A percentile compares a stretch with the other conserved stretches of the same genome.
These are phyloP conservation scores for Petrolisthes manimaculis DNA, from an alignment of 2,888 invertebrate species.

Conservation along the genomic window DNA sequence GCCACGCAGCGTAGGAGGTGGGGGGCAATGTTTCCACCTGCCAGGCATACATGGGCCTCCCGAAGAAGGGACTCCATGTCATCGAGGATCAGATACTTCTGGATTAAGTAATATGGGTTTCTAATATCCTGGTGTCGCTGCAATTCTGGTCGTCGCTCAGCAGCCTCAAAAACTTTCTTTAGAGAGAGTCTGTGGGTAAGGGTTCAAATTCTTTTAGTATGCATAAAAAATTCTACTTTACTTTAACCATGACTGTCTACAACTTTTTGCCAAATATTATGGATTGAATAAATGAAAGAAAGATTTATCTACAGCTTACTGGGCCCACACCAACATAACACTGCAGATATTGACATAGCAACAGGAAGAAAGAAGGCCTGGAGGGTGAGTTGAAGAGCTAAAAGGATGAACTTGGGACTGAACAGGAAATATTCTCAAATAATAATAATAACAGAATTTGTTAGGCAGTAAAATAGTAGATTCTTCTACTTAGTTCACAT, in stretches of 20 bases:
- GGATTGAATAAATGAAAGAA: too few relatives aligned
- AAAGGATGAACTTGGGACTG: background rate
- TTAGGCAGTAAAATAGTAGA: too few relatives aligned
- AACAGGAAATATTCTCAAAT: background rate
- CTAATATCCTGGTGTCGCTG: slow-evolving; percentile 74
- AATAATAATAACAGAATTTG: background rate
- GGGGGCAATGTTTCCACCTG: slow-evolving; percentile 67
- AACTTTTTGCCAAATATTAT: too few relatives aligned
- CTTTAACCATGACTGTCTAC: too few relatives aligned
- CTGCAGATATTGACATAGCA: too few relatives aligned
- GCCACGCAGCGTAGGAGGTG: slow-evolving; percentile 83
- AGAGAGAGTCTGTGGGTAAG: slow-evolving; percentile 75
- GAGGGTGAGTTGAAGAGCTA: too few relatives aligned
- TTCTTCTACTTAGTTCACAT: slow-evolving; percentile 68
- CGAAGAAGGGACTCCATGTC: slow-evolving; percentile 79
- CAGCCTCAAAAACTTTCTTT: slow-evolving; percentile 78
- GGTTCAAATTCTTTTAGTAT: background rate
- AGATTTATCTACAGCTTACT: too few relatives aligned
- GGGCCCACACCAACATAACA: too few relatives aligned
- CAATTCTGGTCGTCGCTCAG: slow-evolving; percentile 76
- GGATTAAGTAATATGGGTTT: slow-evolving; percentile 81
- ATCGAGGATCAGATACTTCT: slow-evolving; percentile 87
- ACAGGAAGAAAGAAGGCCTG: too few relatives aligned
- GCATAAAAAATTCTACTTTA: too few relatives aligned
- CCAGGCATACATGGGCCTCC: slow-evolving; percentile 69